Conservation (phyloP, 2,113 vertebrate genomes). For the Sylvietta virens region DNA sequence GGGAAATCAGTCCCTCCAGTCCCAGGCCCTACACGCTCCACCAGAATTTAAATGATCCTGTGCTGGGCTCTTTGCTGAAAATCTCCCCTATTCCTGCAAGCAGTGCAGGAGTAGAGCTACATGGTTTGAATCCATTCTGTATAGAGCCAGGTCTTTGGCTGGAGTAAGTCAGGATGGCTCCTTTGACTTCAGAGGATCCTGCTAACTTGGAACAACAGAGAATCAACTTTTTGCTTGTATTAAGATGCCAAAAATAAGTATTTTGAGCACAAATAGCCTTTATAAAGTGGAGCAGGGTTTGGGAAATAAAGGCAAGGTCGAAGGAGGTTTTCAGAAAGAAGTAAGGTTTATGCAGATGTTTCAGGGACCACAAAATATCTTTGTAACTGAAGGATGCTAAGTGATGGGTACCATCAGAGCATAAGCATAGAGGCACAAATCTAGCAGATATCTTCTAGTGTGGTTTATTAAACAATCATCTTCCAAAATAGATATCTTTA, state of each 20-base stretch:
- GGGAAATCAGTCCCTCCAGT: background rate
- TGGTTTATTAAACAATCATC: background rate
- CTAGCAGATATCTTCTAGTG: background rate
- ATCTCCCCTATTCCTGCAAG: background rate
- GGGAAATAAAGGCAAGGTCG: background rate
- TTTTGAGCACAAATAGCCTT: background rate
- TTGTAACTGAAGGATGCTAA: background rate
- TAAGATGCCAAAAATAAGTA: background rate
- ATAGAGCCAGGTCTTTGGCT: background rate
- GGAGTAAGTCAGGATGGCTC: background rate
- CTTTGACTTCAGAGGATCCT: background rate
- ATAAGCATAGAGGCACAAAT: background rate
- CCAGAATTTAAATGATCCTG: background rate
- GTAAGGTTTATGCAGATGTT: background rate
- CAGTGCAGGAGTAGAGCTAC: background rate
- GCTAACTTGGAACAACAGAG: background rate
- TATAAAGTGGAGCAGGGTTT: background rate
- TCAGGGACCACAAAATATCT: background rate
- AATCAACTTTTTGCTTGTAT: background rate
- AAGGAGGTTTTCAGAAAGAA: background rate
- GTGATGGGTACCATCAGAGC: background rate
- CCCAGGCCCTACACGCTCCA: background rate
- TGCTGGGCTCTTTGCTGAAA: background rate
- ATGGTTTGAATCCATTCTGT: background rate
- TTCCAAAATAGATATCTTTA: background rate